These are phyloP conservation scores for human DNA, from an alignment of 2,113 vertebrate genomes.

Conservation along the genomic window DNA sequence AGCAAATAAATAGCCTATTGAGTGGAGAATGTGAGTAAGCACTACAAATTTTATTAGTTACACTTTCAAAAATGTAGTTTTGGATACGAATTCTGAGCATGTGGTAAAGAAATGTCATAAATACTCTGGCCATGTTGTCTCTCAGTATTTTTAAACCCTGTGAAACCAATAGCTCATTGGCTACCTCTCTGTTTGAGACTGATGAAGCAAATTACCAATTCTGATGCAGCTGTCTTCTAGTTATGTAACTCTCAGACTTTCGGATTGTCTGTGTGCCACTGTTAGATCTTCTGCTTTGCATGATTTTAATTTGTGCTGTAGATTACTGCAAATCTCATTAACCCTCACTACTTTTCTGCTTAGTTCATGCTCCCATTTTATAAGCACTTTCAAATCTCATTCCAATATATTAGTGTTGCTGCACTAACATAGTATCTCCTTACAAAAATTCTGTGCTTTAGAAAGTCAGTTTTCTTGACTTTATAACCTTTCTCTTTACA, in stretches of 20 bases:
- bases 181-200: not conserved
- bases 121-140: not conserved
- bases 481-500: not conserved
- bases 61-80: not conserved
- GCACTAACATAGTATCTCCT: not conserved
- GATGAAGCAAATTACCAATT: not conserved
- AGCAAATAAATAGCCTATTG: not conserved
- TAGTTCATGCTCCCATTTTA: not conserved
- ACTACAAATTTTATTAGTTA: not conserved
- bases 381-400: not conserved
- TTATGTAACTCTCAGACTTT: not conserved
- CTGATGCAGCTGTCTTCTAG: not conserved
- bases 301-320: not conserved
- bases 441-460: not conserved
- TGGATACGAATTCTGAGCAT: not conserved
- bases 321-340: not conserved
- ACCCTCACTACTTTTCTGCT: not conserved
- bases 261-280: not conserved
- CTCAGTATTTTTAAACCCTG: not conserved
- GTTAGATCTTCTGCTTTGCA: not conserved
- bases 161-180: not conserved
- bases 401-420: not conserved
- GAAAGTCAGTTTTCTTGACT: not conserved
- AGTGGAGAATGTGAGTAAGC: not conserved
- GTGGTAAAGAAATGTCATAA: not conserved